Conservation (phyloP, 2,888 invertebrate genomes). For the Calameuta pallipes region DNA sequence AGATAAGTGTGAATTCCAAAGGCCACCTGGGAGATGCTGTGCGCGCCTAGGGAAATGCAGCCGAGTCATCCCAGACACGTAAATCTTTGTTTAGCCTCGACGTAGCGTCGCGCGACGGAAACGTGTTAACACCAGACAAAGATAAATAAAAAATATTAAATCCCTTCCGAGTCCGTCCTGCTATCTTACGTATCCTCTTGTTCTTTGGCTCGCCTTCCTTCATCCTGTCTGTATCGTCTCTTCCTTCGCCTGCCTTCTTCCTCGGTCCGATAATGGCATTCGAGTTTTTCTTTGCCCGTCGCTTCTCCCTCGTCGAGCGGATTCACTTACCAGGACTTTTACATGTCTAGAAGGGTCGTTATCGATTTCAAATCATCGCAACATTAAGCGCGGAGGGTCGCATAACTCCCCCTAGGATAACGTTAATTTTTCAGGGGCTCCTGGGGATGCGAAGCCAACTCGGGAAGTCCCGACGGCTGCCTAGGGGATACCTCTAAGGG, state of each 20-base stretch:
- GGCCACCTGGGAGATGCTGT: slow-evolving; percentile 12
- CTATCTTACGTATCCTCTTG: too few species aligned
- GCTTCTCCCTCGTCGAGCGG: slow-evolving; percentile 3
- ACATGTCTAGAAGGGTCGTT: slow-evolving; percentile 39
- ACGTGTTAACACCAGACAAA: too few species aligned
- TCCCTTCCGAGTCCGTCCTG: too few species aligned
- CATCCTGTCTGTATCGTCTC: too few species aligned
- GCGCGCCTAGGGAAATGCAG: too few species aligned
- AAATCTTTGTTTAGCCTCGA: too few species aligned
- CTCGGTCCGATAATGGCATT: slow-evolving; percentile 31
- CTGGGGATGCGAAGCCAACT: slow-evolving; percentile 21
- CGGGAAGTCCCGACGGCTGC: slow-evolving; percentile 1
- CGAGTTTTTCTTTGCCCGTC: slow-evolving; percentile 27
- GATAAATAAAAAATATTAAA: too few species aligned
- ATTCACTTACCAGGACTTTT: slow-evolving; percentile 45
- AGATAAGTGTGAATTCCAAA: slow-evolving; percentile 45
- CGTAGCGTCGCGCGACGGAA: too few species aligned
- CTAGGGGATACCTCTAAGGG: slow-evolving; percentile 34
- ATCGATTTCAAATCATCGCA: slow-evolving; percentile 56
- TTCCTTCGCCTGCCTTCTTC: too few species aligned
- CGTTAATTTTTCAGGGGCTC: slow-evolving; percentile 45
- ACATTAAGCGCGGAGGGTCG: slow-evolving; percentile 37
- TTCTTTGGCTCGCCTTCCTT: too few species aligned
- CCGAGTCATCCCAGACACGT: too few species aligned
- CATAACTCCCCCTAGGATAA: slow-evolving; percentile 27